phyloP scores from a whole-genome alignment of 2,888 invertebrate genomes.

The Allophyes oxyacanthae region DNA sequence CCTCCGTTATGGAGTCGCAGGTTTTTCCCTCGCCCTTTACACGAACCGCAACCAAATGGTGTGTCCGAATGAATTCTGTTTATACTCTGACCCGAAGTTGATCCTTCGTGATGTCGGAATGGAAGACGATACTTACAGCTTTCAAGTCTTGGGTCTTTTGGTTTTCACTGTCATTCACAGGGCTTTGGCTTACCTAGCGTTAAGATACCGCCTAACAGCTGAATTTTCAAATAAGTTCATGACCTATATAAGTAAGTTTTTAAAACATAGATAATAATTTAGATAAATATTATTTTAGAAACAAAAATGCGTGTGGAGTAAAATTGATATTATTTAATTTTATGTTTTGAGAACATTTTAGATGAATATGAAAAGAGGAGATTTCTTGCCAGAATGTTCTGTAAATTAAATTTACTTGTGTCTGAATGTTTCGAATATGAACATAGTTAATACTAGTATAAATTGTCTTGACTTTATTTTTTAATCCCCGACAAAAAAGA shows the following conservation, averaged over 20 bases:
- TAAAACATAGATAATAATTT: constrained; percentile 81
- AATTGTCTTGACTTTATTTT: too few relatives aligned
- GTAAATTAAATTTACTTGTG: too few relatives aligned
- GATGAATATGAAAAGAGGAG: neutral
- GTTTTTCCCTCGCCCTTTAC: constrained; percentile 89
- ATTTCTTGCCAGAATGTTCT: constrained; percentile 34
- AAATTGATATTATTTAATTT: constrained; percentile 4
- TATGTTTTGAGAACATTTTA: constrained; percentile 1
- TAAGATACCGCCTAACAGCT: constrained; percentile 89
- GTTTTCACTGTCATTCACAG: constrained; percentile 89
- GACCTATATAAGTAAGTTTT: constrained; percentile 86
- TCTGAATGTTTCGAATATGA: neutral
- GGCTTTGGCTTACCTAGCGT: constrained; percentile 85
- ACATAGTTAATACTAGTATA: too few relatives aligned
- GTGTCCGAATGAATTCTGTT: constrained; percentile 88
- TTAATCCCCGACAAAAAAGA: too few relatives aligned
- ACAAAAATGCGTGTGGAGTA: neutral
- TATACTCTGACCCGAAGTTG: constrained; percentile 90
- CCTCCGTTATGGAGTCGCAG: constrained; percentile 92
- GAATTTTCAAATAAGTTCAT: constrained; percentile 89
- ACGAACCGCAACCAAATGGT: constrained; percentile 89
- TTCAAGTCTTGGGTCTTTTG: constrained; percentile 89
- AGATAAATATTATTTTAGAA: neutral
- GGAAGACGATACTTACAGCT: constrained; percentile 80
- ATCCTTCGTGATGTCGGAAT: constrained; percentile 92